Base-by-base conservation (phyloP, 2,113 vertebrate species). In the Gracilinanus agilis region DNA sequence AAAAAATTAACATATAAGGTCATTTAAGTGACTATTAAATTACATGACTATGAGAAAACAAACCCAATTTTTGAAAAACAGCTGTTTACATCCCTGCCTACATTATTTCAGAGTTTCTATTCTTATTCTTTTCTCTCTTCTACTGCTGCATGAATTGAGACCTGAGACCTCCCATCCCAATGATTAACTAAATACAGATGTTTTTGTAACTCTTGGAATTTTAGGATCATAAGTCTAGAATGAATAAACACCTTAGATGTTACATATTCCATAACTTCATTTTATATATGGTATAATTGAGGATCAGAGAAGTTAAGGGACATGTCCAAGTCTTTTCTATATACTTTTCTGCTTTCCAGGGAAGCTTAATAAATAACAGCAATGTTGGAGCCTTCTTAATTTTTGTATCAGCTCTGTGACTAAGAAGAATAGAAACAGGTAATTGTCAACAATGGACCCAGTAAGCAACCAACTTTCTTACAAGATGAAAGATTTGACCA, bases 11-110 rank as follows among this genome's bases (percentile, higher is more conserved):
- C 91, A 55, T 40, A 34, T 90, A 44, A 75, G 24, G 91, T 96
- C 56, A 49, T 54, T 93, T 95, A 54, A 96, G 90, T 92, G n/a
- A 92, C n/a, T 91, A n/a, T n/a, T n/a, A 95, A 96, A 54, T 92
- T 96, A 95, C 96, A 96, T 96, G 96, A 95, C 91, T 75, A 92
- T 89, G 34, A 12, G 29, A 34, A n/a, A n/a, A n/a, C 9, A 93
- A 53, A 92, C 88, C 2, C 49, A 49, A 49, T 49, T 94, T 96
- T 54, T 83, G 16, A 55, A 91, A 89, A 96, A 92, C 83, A 96
- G 88, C 83, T 94, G 58, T 95, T 94, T 94, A 61, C 55, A 90
- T 54, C 90, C 53, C 88, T 91, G 27, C 44, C 3, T 91, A 89
- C 44, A 40, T 56, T 55, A 21, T 92, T 94, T 92, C 89, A 75